These are phyloP conservation scores for Dasyprocta punctata DNA, from an alignment of 2,113 vertebrate genomes.

Conservation along the genomic window DNA sequence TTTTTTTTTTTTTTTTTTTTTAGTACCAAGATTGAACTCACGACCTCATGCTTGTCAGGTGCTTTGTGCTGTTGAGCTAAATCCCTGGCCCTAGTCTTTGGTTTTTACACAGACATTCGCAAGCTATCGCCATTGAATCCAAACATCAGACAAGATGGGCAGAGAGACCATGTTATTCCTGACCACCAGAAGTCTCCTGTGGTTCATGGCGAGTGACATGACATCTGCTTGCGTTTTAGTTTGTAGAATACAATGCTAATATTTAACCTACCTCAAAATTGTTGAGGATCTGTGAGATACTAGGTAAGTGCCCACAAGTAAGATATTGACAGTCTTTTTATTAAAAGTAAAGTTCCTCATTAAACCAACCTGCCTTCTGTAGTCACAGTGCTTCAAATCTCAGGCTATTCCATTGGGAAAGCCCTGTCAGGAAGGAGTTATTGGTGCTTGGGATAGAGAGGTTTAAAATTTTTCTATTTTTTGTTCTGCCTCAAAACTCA, in stretches of 20 bases:
- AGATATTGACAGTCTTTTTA: conserved; percentile 61
- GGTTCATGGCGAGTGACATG: conserved; percentile 7
- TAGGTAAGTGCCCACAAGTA: conserved; percentile 73
- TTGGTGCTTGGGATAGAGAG: conserved; percentile 71
- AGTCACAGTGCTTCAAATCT: conserved; percentile 68
- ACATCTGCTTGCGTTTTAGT: conserved; percentile 43
- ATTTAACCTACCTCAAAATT: conserved; percentile 79
- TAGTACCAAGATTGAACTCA: no score
- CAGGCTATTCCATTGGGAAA: conserved; percentile 74
- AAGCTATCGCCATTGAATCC: conserved; percentile 30
- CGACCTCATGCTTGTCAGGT: no score
- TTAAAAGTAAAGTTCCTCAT: conserved; percentile 68
- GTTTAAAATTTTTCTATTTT: conserved; percentile 58
- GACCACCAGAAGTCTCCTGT: background rate
- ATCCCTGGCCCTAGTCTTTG: no score
- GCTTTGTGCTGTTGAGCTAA: no score
- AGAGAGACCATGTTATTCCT: conserved; percentile 3
- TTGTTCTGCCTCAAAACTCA: conserved; percentile 51
- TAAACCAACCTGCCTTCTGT: conserved; percentile 77
- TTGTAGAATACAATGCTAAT: conserved; percentile 63
- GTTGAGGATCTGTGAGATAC: conserved; percentile 78
- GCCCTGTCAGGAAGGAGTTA: conserved; percentile 41
- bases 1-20: no score
- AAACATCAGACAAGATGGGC: background rate
- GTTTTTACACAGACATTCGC: background rate